Conservation (phyloP, 2,888 invertebrate genomes). For the Chloroclystis v-ata region DNA sequence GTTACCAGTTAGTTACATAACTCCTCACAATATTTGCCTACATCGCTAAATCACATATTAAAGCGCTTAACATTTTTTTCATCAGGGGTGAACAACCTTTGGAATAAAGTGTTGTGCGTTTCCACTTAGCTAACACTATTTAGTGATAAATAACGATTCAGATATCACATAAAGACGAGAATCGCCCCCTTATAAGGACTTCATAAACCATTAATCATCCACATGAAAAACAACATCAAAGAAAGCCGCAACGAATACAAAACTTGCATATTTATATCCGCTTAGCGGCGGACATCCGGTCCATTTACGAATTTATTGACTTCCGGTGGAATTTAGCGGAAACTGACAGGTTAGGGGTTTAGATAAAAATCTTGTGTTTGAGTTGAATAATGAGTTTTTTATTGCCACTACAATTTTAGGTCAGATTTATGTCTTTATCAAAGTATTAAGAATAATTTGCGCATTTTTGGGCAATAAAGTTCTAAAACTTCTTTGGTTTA, state of each 20-base stretch:
- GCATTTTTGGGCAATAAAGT: too few relatives aligned
- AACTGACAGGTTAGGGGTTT: conserved; percentile 13
- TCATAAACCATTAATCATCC: not conserved
- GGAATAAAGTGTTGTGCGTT: too few relatives aligned
- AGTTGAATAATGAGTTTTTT: not conserved
- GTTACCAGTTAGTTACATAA: too few relatives aligned
- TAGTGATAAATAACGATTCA: too few relatives aligned
- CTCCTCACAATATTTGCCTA: too few relatives aligned
- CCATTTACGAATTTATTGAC: conserved; percentile 12
- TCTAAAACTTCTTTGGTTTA: too few relatives aligned
- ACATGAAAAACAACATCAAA: conserved; percentile 7
- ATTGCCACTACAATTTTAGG: not conserved
- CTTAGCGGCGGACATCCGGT: conserved; percentile 14
- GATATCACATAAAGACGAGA: too few relatives aligned
- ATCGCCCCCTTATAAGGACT: not conserved
- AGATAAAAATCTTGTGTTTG: conserved; percentile 9
- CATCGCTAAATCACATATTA: too few relatives aligned
- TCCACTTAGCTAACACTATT: too few relatives aligned
- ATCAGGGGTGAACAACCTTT: not conserved
- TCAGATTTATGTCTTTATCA: too few relatives aligned
- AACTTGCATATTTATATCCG: conserved; percentile 12
- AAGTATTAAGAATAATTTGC: too few relatives aligned
- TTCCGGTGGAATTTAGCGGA: conserved; percentile 19
- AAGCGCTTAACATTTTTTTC: too few relatives aligned
- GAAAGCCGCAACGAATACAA: conserved; percentile 10